Conservation (phyloP, 92 coral and sea anemone species). For the Plumapathes pennacea region DNA sequence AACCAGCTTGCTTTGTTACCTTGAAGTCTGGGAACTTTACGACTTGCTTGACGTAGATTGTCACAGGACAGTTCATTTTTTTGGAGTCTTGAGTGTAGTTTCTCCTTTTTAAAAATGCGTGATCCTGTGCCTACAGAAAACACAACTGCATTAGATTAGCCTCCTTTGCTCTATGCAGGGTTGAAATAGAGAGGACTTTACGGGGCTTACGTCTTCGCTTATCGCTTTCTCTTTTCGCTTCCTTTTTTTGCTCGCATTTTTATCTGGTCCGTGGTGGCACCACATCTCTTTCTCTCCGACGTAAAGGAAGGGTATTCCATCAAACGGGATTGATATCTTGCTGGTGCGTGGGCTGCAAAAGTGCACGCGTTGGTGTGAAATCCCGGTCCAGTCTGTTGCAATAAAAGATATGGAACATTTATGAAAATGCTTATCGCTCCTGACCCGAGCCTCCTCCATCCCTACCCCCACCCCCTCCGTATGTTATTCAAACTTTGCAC, state of each 20-base stretch:
- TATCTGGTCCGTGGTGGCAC: conserved; percentile 6
- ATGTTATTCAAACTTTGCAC: too few relatives aligned
- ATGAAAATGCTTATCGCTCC: too few relatives aligned
- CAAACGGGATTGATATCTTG: neutral
- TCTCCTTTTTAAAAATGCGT: neutral
- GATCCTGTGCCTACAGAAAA: conserved; percentile 1
- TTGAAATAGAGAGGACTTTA: too few relatives aligned
- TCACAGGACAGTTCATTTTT: conserved; percentile 7
- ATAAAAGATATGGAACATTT: too few relatives aligned
- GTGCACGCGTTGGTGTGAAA: neutral
- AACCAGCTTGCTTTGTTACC: too few relatives aligned
- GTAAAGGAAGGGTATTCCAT: neutral
- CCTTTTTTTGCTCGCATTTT: neutral
- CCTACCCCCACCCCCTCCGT: too few relatives aligned
- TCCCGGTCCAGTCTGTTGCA: conserved; percentile 1
- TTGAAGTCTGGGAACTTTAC: conserved; percentile 25
- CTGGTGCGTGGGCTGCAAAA: neutral
- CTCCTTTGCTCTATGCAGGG: too few relatives aligned
- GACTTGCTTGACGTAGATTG: conserved; percentile 7
- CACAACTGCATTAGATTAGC: neutral
- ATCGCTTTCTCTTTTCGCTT: neutral
- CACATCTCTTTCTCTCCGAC: conserved; percentile 2
- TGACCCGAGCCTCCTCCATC: too few relatives aligned
- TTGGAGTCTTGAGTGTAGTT: conserved; percentile 9
- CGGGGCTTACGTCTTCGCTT: neutral